Evolutionary conservation across 1,140 invertebrate species (phyloP).

Genomic region (Bacillus rossius): DNA sequence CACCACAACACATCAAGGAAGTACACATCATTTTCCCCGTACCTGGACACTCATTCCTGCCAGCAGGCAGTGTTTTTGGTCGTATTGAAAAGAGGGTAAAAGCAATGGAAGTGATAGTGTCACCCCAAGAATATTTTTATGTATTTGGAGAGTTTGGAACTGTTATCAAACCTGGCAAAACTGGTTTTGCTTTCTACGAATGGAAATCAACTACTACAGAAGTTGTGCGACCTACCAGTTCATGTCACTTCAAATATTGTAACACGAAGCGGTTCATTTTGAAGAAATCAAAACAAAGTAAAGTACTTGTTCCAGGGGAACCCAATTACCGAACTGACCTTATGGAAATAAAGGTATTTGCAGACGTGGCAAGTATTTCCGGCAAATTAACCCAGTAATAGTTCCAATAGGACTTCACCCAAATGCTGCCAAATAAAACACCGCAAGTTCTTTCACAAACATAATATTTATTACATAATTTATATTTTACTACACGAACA

Average conservation of each 20-base stretch:
- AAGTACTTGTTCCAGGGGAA: not conserved
- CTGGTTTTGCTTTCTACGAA: not conserved
- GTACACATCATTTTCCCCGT: constrained; percentile 14
- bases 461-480: too few relatives aligned
- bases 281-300: not conserved
- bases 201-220: not conserved
- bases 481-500: too few relatives aligned
- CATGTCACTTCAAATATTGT: constrained; percentile 1
- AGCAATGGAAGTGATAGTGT: not conserved
- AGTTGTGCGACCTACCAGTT: not conserved
- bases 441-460: too few relatives aligned
- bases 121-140: constrained; percentile 15
- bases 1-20: constrained; percentile 5
- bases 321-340: not conserved
- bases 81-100: constrained; percentile 11
- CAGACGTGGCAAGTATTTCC: not conserved
- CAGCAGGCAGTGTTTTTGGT: constrained; percentile 13
- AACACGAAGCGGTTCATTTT: not conserved
- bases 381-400: too few relatives aligned
- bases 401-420: too few relatives aligned
- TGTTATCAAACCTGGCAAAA: not conserved
- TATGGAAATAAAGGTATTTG: not conserved
- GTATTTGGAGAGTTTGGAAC: constrained; percentile 1
- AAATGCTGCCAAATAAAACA: too few relatives aligned
- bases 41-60: constrained; percentile 10